Conservation (phyloP, 2,888 invertebrate genomes). For the Himalopsyche kuldschensis region DNA sequence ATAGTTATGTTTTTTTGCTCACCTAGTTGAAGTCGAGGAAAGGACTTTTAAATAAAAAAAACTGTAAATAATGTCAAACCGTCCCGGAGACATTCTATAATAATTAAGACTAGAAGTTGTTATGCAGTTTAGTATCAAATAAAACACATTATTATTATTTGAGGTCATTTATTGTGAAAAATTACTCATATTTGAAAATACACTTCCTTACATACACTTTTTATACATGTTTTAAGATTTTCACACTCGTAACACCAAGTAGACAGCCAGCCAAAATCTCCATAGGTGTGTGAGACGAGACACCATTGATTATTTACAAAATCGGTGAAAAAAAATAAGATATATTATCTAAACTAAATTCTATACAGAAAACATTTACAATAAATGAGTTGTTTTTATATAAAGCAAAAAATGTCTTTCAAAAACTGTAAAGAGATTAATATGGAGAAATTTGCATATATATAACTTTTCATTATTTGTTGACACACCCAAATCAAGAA, state of each 20-base stretch:
- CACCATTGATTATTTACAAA: neutral
- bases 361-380: neutral
- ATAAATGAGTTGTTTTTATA: neutral
- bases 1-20: too few species aligned
- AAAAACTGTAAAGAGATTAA: too few species aligned
- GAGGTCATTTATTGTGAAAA: conserved; percentile 27
- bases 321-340: neutral
- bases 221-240: neutral
- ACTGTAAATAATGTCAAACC: too few species aligned
- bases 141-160: neutral
- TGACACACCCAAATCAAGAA: too few species aligned
- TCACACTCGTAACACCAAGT: neutral
- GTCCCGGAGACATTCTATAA: too few species aligned
- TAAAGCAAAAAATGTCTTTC: too few species aligned
- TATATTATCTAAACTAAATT: neutral
- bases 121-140: neutral
- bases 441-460: too few species aligned
- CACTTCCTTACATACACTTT: conserved; percentile 18
- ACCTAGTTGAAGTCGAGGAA: too few species aligned
- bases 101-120: too few species aligned
- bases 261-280: neutral
- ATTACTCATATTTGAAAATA: conserved; percentile 34
- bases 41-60: too few species aligned
- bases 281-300: neutral
- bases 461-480: too few species aligned